Conservation (phyloP, 2,113 vertebrate genomes). For the Numida meleagris region DNA sequence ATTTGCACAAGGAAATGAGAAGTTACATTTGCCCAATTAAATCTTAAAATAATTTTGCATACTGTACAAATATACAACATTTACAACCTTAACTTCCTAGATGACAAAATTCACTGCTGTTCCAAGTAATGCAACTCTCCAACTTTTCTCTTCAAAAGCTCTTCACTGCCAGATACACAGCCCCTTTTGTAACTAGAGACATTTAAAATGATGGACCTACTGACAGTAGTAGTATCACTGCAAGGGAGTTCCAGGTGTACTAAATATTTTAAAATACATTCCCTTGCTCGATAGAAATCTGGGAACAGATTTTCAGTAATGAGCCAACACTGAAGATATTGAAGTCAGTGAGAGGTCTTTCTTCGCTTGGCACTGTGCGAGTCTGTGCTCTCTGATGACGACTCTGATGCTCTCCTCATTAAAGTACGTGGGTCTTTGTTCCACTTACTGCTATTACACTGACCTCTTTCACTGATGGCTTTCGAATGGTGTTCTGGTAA, state of each 20-base stretch:
- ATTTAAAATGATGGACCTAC: background rate
- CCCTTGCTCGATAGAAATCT: background rate
- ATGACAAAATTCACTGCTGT: background rate
- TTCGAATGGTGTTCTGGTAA: background rate
- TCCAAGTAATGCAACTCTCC: background rate
- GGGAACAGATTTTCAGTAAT: background rate
- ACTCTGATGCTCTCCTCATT: background rate
- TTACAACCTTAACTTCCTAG: conserved; percentile 27
- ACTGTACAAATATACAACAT: conserved; percentile 78
- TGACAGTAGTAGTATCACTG: background rate
- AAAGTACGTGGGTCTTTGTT: background rate
- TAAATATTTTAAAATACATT: conserved; percentile 38
- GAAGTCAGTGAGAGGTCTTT: conserved; percentile 45
- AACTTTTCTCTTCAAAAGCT: background rate
- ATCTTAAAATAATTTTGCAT: conserved; percentile 63
- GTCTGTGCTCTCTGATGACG: background rate
- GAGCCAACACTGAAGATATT: background rate
- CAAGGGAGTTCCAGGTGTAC: background rate
- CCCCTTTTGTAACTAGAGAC: background rate
- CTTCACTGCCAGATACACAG: background rate
- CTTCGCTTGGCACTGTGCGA: conserved; percentile 57
- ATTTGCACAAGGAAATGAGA: conserved; percentile 47
- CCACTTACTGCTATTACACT: background rate
- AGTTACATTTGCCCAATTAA: conserved; percentile 20
- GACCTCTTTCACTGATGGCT: background rate